A percentile compares a stretch with the other conserved stretches of the same genome.
Conservation (phyloP, 2,113 vertebrate species). For the Hemibates koningsi region DNA sequence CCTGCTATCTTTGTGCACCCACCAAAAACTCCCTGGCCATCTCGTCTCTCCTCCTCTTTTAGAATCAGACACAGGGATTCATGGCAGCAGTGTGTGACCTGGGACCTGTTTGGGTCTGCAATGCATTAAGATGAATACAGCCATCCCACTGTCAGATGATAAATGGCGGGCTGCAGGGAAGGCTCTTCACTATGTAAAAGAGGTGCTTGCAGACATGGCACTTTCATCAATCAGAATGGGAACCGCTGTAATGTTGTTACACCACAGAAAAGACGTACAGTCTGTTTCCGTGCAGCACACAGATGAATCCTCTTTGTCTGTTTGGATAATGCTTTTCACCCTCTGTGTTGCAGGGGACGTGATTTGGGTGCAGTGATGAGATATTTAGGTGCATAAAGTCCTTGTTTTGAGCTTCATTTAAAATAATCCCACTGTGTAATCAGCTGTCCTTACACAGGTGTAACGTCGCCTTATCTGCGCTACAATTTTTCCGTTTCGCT, state of each 20-base stretch:
- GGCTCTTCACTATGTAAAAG: slow-evolving; percentile 67
- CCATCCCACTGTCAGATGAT: slow-evolving; percentile 58
- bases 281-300: slow-evolving; percentile 8
- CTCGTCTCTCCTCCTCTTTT: not conserved
- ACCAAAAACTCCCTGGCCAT: not conserved
- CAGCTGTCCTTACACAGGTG: not conserved
- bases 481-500: not conserved
- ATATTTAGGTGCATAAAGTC: not conserved
- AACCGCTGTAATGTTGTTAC: slow-evolving; percentile 57
- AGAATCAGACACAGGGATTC: not conserved
- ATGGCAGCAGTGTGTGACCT: slow-evolving; percentile 25
- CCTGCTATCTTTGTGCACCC: not conserved
- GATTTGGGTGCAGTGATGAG: not conserved
- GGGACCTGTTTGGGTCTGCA: slow-evolving; percentile 32
- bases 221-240: slow-evolving; percentile 67
- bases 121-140: slow-evolving; percentile 64
- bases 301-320: not conserved
- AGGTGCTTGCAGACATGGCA: slow-evolving; percentile 56
- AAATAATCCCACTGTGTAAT: not conserved
- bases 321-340: not conserved
- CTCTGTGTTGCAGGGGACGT: not conserved
- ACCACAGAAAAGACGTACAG: slow-evolving; percentile 33
- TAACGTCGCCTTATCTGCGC: not conserved
- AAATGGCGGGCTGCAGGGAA: slow-evolving; percentile 50
- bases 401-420: not conserved